phyloP scores from a whole-genome alignment of 2,113 vertebrate genomes.

The Paedocypris sp. region DNA sequence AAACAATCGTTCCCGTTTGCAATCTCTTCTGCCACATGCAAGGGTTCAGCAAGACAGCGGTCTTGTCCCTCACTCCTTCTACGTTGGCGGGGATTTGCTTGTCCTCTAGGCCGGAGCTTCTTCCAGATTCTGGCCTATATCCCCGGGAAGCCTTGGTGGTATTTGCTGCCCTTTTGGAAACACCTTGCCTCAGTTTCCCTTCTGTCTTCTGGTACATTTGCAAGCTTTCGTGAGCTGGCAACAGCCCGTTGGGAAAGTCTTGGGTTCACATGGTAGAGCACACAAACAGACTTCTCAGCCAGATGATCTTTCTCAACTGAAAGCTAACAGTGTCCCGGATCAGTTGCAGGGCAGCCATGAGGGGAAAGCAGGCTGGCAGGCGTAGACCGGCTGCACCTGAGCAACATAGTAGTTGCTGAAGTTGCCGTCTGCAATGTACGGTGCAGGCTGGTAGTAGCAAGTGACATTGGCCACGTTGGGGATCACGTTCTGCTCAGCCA shows the following conservation, averaged over 20 bases:
- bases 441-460: slow-evolving; percentile 97
- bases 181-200: slow-evolving; percentile 12
- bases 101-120: background rate
- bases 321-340: slow-evolving; percentile 26
- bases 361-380: slow-evolving; percentile 72
- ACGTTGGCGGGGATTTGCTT: background rate
- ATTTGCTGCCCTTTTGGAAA: background rate
- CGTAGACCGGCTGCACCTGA: slow-evolving; percentile 85
- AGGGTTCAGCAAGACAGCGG: background rate
- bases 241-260: background rate
- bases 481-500: slow-evolving; percentile 91
- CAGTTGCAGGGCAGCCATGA: slow-evolving; percentile 95
- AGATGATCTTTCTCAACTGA: background rate
- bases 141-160: background rate
- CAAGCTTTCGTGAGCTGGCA: background rate
- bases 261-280: background rate
- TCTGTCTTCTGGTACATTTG: background rate
- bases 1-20: background rate
- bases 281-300: background rate
- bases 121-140: background rate
- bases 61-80: background rate
- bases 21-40: background rate
- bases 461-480: slow-evolving; percentile 93
- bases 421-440: slow-evolving; percentile 87
- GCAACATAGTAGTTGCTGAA: slow-evolving; percentile 98